Evolutionary conservation across 2,888 invertebrate species (phyloP).

Genomic region (Zhengitettix transpicula): DNA sequence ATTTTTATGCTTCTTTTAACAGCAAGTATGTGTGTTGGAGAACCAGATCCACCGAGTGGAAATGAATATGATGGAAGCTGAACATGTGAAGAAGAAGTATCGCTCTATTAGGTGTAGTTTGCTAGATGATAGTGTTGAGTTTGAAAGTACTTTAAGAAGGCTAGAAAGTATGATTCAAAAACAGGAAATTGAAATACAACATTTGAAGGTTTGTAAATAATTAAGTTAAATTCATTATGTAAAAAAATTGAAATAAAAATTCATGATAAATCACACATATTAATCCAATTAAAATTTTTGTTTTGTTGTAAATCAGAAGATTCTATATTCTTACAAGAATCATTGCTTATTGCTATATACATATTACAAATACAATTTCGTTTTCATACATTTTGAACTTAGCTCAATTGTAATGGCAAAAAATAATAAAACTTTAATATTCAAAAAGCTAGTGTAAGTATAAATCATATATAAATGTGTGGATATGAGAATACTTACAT

Average conservation of each 20-base stretch:
- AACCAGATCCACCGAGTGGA: conserved; percentile 67
- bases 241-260: neutral
- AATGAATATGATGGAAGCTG: conserved; percentile 68
- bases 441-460: no score
- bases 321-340: no score
- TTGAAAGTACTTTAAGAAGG: conserved; percentile 52
- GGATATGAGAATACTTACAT: no score
- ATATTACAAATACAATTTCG: no score
- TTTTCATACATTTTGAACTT: no score
- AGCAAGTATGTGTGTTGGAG: conserved; percentile 44
- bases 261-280: neutral
- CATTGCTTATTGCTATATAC: no score
- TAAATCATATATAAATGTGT: no score
- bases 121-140: conserved; percentile 52
- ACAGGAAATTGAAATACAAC: conserved; percentile 57
- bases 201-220: conserved; percentile 40
- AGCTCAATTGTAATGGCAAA: no score
- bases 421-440: no score
- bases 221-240: neutral
- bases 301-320: no score
- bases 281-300: no score
- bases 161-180: conserved; percentile 48
- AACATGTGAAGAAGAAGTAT: conserved; percentile 62
- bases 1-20: conserved; percentile 23
- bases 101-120: conserved; percentile 46